Conservation (phyloP, 2,113 vertebrate species). For the Sinocyclocheilus maitianheensis region DNA sequence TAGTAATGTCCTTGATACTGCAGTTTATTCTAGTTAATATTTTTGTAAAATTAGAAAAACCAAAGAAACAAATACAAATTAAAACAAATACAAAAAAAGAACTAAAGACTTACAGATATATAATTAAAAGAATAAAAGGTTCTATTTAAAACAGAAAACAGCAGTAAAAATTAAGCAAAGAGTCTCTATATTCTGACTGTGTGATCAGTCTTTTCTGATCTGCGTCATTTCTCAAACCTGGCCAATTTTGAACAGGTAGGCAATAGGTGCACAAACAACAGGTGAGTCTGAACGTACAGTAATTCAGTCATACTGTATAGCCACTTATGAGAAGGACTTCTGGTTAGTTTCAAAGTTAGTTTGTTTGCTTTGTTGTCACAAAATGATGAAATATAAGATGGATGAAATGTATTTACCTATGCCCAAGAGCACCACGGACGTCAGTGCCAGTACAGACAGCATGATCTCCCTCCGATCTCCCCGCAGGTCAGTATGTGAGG, state of each 20-base stretch:
- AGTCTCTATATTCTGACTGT: background rate
- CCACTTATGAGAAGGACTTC: background rate
- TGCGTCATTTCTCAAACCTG: background rate
- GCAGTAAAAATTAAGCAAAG: background rate
- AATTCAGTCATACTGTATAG: background rate
- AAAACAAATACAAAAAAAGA: background rate
- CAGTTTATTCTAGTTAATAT: background rate
- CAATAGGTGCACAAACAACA: conserved; percentile 15
- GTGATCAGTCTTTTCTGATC: background rate
- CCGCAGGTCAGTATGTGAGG: conserved; percentile 40
- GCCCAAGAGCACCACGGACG: conserved; percentile 70
- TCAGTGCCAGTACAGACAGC: conserved; percentile 73
- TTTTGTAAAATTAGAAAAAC: background rate
- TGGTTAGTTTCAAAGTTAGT: background rate
- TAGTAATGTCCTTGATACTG: background rate
- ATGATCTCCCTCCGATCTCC: conserved; percentile 66
- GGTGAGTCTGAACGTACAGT: background rate
- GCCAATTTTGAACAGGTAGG: background rate
- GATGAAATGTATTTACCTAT: conserved; percentile 69
- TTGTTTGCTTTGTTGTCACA: background rate
- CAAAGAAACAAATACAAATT: background rate
- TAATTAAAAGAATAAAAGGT: background rate
- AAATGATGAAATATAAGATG: background rate
- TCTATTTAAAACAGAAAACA: background rate
- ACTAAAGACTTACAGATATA: background rate